These are phyloP conservation scores for Naso thynnoides DNA, from an alignment of 2,797 vertebrate species.

Conservation along the genomic window DNA sequence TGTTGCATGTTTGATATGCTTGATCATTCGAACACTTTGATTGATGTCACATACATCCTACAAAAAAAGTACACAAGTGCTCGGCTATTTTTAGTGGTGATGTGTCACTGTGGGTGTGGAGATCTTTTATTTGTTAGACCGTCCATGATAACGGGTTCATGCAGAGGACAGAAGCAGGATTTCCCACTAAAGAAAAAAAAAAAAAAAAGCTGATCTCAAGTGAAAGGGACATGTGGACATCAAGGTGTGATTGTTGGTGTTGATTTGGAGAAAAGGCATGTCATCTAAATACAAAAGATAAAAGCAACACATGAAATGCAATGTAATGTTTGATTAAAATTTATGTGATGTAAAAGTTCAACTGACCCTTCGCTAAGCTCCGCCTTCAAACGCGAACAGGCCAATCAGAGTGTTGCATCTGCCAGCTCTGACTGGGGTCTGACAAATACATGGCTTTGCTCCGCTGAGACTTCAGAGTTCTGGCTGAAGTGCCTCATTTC, in stretches of 20 bases:
- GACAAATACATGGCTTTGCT: no score
- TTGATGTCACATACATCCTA: background rate
- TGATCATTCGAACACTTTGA: constrained; percentile 35
- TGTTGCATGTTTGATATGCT: constrained; percentile 61
- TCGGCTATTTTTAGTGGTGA: background rate
- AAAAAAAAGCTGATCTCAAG: background rate
- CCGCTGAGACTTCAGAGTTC: no score
- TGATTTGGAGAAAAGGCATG: constrained; percentile 48
- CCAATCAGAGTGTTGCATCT: no score
- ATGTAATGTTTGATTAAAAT: constrained; percentile 8
- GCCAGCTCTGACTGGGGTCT: no score
- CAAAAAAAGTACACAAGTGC: constrained; percentile 13
- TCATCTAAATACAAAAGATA: background rate
- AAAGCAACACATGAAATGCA: background rate
- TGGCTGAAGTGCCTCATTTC: no score
- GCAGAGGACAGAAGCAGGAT: background rate
- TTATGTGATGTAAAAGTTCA: constrained; percentile 25
- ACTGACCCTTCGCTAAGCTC: no score
- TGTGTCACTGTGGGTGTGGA: background rate
- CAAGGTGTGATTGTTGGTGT: constrained; percentile 42
- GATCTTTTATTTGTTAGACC: background rate
- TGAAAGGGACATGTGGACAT: background rate
- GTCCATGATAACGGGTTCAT: background rate
- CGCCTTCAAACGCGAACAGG: no score
- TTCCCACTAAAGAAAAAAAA: background rate